Evolutionary conservation across 1,140 invertebrate species (phyloP).

Genomic region (Ceratitis capitata): DNA sequence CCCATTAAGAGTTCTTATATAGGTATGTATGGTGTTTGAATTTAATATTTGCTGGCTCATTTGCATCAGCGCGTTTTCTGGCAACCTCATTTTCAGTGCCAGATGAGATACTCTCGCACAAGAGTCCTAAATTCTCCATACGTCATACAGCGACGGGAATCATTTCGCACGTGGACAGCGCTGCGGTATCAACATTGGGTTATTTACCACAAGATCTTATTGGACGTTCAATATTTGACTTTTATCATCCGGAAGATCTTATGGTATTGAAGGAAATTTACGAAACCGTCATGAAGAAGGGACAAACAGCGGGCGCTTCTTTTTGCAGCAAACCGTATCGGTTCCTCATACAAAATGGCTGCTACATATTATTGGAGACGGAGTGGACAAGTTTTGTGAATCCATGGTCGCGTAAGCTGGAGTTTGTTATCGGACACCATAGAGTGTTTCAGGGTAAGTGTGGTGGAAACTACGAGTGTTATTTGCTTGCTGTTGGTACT

Average conservation of each 20-base stretch:
- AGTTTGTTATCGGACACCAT: conserved; percentile 92
- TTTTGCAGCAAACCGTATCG: conserved; percentile 79
- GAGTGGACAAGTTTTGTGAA: conserved; percentile 95
- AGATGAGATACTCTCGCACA: conserved; percentile 69
- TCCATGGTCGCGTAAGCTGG: conserved; percentile 90
- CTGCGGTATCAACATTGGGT: conserved; percentile 83
- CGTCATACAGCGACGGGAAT: conserved; percentile 79
- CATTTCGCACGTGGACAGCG: conserved; percentile 79
- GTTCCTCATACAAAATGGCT: conserved; percentile 85
- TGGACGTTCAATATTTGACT: conserved; percentile 82
- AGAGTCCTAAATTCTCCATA: conserved; percentile 76
- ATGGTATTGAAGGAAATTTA: conserved; percentile 82
- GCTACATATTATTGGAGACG: conserved; percentile 83
- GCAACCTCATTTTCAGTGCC: conserved; percentile 67
- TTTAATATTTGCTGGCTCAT: neutral
- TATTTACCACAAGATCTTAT: conserved; percentile 90
- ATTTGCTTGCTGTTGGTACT: too few relatives aligned
- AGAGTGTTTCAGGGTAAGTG: conserved; percentile 75
- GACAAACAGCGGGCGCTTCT: conserved; percentile 70
- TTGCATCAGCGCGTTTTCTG: neutral
- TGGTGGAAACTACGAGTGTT: neutral
- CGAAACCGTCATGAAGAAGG: conserved; percentile 76
- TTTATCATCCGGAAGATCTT: conserved; percentile 90
- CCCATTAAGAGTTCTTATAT: conserved; percentile 80
- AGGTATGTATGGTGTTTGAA: conserved; percentile 68